Percentiles rank a stretch among this genome's conserved stretches.
Evolutionary conservation across 2,113 vertebrate species (phyloP).

Genomic region (Prietella phreatophila): DNA sequence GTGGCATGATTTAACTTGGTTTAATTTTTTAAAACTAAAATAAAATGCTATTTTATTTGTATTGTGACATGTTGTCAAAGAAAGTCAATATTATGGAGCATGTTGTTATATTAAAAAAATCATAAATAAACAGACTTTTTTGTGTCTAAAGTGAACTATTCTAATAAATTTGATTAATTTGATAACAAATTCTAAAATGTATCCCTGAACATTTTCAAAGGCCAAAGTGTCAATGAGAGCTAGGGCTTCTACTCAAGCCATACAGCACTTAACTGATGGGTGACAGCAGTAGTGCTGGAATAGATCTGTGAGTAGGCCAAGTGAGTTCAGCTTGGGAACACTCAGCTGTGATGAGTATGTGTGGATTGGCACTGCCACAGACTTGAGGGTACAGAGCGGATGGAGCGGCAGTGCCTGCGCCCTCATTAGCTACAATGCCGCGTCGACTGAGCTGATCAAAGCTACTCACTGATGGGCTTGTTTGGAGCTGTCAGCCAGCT

Average conservation of each 20-base stretch:
- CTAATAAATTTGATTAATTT: neutral
- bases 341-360: constrained; percentile 36
- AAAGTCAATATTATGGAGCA: neutral
- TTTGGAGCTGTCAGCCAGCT: constrained; percentile 51
- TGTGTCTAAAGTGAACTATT: neutral
- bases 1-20: neutral
- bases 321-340: constrained; percentile 29
- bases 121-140: neutral
- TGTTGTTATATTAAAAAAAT: neutral
- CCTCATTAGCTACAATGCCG: constrained; percentile 54
- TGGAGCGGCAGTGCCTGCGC: constrained; percentile 36
- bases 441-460: constrained; percentile 50
- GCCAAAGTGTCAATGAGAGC: neutral
- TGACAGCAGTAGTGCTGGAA: constrained; percentile 26
- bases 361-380: constrained; percentile 47
- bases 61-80: neutral
- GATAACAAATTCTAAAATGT: neutral
- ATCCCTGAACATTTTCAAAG: neutral
- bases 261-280: constrained; percentile 5
- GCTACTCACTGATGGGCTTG: constrained; percentile 51
- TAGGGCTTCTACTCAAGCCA: neutral
- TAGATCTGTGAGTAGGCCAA: constrained; percentile 8
- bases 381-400: constrained; percentile 35
- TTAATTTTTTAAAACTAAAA: neutral
- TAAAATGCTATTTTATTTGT: neutral